Evolutionary conservation across 2,113 vertebrate species (phyloP).

Genomic region (Pygathrix nemaeus): DNA sequence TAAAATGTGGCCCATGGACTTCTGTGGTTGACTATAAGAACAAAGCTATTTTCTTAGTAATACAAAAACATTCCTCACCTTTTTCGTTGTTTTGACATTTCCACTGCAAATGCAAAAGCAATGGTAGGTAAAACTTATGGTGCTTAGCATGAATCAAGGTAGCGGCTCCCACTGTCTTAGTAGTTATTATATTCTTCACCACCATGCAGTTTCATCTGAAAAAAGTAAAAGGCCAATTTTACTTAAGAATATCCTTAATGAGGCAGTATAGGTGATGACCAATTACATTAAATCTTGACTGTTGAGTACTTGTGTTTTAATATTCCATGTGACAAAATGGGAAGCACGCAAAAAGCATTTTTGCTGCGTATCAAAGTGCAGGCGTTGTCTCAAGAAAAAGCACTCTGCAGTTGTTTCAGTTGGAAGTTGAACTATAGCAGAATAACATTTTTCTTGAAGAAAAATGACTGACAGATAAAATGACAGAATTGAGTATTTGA

Average conservation of each 20-base stretch:
- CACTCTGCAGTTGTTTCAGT: not conserved
- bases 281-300: not conserved
- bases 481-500: not conserved
- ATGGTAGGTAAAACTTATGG: not conserved
- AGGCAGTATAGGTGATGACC: not conserved
- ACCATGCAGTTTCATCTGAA: not conserved
- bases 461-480: not conserved
- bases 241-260: not conserved
- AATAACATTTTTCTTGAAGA: not conserved
- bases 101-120: not conserved
- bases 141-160: not conserved
- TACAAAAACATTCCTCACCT: not conserved
- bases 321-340: not conserved
- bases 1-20: not conserved
- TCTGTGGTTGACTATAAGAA: not conserved
- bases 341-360: not conserved
- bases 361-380: rapidly evolving
- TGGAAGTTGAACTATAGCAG: not conserved
- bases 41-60: not conserved
- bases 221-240: not conserved
- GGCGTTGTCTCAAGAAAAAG: not conserved
- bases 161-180: rapidly evolving
- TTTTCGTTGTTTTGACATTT: not conserved
- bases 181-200: not conserved
- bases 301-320: not conserved